Base-by-base conservation (phyloP, 2,888 invertebrate species). In the Ypsolopha sequella region DNA sequence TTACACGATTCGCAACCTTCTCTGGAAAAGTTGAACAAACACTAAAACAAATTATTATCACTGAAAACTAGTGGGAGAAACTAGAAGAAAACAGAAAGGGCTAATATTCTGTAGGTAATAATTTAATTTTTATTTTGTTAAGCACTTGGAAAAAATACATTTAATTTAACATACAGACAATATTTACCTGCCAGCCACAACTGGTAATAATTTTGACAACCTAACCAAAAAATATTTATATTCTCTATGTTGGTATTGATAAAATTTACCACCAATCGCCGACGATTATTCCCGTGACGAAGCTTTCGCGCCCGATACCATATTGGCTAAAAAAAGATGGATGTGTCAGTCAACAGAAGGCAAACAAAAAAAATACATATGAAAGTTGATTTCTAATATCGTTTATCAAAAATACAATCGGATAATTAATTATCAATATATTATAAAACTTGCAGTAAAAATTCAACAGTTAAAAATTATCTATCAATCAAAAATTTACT, bases 141-240 rank as follows among this genome's bases (percentile, higher is more conserved):
- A 71, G 66, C 70, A 76, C 65, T 69, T 70, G 72, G 75, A 73
- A 80, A 80, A 82, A 84, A 77, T 81, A 81, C 78, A 75, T 73
- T 78, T 64, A 67, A 68, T 64, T 65, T 55, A 62, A 70, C 68
- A 71, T 72, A n/a, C 77, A 4, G 75, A 80, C 73, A 73, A 80
- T 84, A 80, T 81, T 84, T 82, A 82, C 81, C 69, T 76, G 79
- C 74, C 74, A 68, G 76, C 78, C 62, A 80, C 77, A 80, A 84
- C 82, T 84, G 80, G 80, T 78, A 76, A 76, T 75, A 71, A 13
- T 35, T 77, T 76, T 73, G 84, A 79, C 85, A 85, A 85, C 84
- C 74, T 84, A 74, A 74, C 76, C 74, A 77, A 80, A 51, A 77
- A 66, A 58, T 63, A 59, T 50, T 52, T 50, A 39, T 56, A 59